Evolutionary conservation across 2,113 vertebrate genomes (phyloP).

Genomic region (Corapipo altera): DNA sequence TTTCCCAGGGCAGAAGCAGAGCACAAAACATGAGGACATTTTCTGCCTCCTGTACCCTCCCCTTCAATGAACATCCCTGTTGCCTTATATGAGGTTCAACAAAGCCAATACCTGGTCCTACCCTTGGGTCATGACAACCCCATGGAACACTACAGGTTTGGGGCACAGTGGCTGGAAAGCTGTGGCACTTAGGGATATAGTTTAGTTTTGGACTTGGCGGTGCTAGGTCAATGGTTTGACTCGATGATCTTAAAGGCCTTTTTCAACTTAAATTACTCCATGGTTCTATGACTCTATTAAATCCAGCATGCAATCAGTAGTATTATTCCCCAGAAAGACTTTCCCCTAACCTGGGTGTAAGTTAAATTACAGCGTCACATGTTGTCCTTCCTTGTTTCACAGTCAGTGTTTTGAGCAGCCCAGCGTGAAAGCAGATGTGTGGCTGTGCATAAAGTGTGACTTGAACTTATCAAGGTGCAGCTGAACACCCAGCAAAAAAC

Average conservation of each 20-base stretch:
- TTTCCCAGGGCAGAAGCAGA: not conserved
- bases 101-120: not conserved
- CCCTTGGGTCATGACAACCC: not conserved
- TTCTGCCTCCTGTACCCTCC: not conserved
- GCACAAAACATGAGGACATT: not conserved
- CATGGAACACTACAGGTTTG: not conserved
- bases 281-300: not conserved
- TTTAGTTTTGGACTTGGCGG: not conserved
- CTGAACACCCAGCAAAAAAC: not conserved
- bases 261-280: not conserved
- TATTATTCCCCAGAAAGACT: not conserved
- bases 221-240: not conserved
- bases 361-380: not conserved
- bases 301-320: not conserved
- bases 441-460: not conserved
- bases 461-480: not conserved
- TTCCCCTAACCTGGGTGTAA: not conserved
- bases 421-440: not conserved
- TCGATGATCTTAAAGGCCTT: not conserved
- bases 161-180: not conserved
- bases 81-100: not conserved
- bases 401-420: not conserved
- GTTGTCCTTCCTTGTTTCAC: not conserved
- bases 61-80: not conserved
- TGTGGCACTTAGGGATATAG: not conserved